A percentile compares a stretch with the other conserved stretches of the same genome.
Evolutionary conservation across 2,888 invertebrate genomes (phyloP).

Genomic region (Gymnosoma rotundatum): DNA sequence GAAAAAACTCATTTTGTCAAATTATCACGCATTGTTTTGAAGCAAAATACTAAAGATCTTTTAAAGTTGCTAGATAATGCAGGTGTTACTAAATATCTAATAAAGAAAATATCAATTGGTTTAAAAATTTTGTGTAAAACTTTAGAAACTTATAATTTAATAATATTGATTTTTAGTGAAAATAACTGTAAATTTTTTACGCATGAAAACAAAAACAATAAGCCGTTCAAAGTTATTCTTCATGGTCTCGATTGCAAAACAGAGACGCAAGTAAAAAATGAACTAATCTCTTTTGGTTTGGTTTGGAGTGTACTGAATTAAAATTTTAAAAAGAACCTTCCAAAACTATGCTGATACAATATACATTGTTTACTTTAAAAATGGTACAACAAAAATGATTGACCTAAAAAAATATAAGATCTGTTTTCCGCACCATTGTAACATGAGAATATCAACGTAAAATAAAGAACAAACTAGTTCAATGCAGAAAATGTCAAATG

Average conservation of each 20-base stretch:
- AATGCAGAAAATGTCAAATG: background rate
- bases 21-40: background rate
- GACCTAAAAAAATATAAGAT: too few species aligned
- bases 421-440: background rate
- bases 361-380: background rate
- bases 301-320: constrained; percentile 4
- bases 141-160: too few species aligned
- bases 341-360: too few species aligned
- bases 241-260: background rate
- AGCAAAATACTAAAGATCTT: background rate
- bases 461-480: constrained; percentile 3
- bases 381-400: background rate
- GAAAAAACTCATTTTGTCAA: background rate
- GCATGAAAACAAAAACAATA: constrained; percentile 3
- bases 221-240: too few species aligned
- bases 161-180: background rate
- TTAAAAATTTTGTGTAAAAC: too few species aligned
- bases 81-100: too few species aligned
- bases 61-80: background rate
- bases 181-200: background rate
- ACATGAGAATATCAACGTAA: constrained; percentile 7
- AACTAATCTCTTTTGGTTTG: background rate
- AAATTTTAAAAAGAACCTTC: too few species aligned
- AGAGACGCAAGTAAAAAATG: too few species aligned
- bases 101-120: too few species aligned